phyloP scores from a whole-genome alignment of 2,888 invertebrate genomes.

The Calliphora vomitoria region DNA sequence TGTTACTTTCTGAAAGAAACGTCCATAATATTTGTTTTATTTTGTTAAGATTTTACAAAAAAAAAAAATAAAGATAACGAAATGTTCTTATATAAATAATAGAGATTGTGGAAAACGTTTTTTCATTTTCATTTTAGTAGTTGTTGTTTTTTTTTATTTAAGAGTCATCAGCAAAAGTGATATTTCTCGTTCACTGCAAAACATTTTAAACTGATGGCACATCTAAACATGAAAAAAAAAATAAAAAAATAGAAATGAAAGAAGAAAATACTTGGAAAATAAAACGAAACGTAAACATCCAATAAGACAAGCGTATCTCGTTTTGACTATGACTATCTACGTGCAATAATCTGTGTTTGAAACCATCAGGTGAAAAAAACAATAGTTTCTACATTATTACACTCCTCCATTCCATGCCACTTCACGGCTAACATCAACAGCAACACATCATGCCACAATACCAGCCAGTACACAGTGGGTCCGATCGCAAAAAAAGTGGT shows the following conservation, averaged over 20 bases:
- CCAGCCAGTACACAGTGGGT: background rate
- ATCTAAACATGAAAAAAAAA: conserved; percentile 39
- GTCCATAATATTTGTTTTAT: background rate
- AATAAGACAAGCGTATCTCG: conserved; percentile 68
- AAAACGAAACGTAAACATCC: conserved; percentile 60
- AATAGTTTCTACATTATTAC: conserved; percentile 68
- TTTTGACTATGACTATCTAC: conserved; percentile 67
- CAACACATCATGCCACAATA: conserved; percentile 5
- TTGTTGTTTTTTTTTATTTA: conserved; percentile 31
- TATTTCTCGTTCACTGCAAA: conserved; percentile 30
- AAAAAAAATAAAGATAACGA: background rate
- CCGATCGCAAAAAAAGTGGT: too few species aligned
- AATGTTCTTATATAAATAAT: background rate
- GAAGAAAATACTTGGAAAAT: background rate
- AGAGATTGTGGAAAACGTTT: conserved; percentile 19
- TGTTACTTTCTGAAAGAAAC: background rate
- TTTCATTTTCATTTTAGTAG: conserved; percentile 2
- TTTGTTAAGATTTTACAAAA: background rate
- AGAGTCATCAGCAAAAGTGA: conserved; percentile 62
- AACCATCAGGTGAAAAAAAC: conserved; percentile 67
- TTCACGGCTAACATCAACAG: conserved; percentile 28
- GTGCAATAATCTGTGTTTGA: conserved; percentile 66
- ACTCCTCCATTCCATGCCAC: conserved; percentile 45
- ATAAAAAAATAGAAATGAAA: background rate
- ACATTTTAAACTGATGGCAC: conserved; percentile 51